phyloP scores from a whole-genome alignment of 2,888 invertebrate species.

The Theodoxus fluviatilis region DNA sequence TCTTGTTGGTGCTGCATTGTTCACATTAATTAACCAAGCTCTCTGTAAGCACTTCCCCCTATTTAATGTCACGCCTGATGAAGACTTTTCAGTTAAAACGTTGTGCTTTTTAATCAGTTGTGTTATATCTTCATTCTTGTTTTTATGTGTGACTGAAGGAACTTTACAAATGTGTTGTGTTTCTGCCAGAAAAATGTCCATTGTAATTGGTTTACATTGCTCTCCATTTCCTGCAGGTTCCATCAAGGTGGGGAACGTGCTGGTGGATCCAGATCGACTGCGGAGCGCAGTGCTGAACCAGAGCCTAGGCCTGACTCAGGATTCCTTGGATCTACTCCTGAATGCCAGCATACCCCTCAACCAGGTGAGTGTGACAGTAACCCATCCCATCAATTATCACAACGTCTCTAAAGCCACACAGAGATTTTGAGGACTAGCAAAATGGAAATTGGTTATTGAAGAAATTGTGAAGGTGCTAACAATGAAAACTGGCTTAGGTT shows the following conservation, averaged over 20 bases:
- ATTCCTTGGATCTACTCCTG: conserved; percentile 43
- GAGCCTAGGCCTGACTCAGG: conserved; percentile 42
- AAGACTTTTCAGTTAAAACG: too few species aligned
- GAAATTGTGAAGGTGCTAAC: too few species aligned
- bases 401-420: too few species aligned
- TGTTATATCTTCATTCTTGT: not conserved
- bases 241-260: conserved; percentile 40
- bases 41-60: too few species aligned
- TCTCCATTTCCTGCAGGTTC: conserved; percentile 37
- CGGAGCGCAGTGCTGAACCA: conserved; percentile 39
- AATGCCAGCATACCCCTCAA: conserved; percentile 39
- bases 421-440: too few species aligned
- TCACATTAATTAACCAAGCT: too few species aligned
- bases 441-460: not conserved
- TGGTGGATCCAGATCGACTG: conserved; percentile 44
- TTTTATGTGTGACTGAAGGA: not conserved
- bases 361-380: conserved; percentile 22
- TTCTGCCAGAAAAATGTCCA: conserved; percentile 10
- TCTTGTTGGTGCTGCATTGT: too few species aligned
- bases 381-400: too few species aligned
- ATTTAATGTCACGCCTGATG: too few species aligned
- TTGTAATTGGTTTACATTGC: not conserved
- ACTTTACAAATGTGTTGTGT: not conserved
- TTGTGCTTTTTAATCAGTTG: not conserved
- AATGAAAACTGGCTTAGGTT: not conserved